Evolutionary conservation across 2,888 invertebrate genomes (phyloP), one percentile per base, ranked within the genome.

Genomic region (Dasysyrphus tricinctus): DNA sequence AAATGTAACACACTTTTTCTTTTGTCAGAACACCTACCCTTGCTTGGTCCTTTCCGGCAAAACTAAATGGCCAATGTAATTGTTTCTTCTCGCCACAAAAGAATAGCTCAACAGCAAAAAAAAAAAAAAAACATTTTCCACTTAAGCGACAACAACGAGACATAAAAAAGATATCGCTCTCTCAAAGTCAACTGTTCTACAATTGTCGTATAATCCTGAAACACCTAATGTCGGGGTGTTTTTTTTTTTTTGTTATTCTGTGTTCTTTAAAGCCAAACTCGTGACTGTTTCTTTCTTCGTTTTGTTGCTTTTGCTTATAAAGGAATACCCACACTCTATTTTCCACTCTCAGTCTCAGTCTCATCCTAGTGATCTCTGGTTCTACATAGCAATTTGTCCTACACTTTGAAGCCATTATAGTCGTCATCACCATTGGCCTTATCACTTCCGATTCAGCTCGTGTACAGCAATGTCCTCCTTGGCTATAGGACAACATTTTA

Each of bases 341-440:
- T 16, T 63, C 32, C n/a, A 24, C 14, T 54, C 29, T 29, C 57
- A 12, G 24, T 51, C 49, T 39, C 19, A 11, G 39, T 42, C 61
- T 61, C 39, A 61, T 61, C 75, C 69, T 56, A 72, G 56, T 73
- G 69, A 73, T 65, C 65, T 73, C 47, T 39, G 78, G 12, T 69
- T 78, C 29, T 80, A 77, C 70, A 77, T 16, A 77, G 69, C 73
- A 81, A 85, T 74, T 77, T 81, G 78, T 75, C 74, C 59, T 61
- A 79, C 75, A 78, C 80, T 81, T 65, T 70, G 63, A 39, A 67
- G 81, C 81, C 49, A 82, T 86, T 86, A 82, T 82, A 81, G 82
- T 82, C 78, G 79, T 82, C 82, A 82, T 82, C 81, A 82, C 82
- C 82, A 79, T 82, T 86, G 86, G 86, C 78, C 86, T 86, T 82